phyloP scores from a whole-genome alignment of 2,113 vertebrate species.

The Urocitellus parryii region DNA sequence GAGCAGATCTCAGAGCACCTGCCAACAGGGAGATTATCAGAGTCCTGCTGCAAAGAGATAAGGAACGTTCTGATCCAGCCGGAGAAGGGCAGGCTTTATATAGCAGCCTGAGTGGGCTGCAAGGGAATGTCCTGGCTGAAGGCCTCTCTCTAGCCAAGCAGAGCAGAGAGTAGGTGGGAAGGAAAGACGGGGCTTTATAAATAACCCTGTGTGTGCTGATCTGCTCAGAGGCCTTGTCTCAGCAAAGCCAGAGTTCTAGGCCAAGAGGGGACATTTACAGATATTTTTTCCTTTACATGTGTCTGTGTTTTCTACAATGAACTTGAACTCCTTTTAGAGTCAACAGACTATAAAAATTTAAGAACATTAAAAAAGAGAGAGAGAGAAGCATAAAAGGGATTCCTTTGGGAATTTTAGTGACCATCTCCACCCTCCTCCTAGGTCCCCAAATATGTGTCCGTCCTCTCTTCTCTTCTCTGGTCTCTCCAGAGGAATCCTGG shows the following conservation, averaged over 20 bases:
- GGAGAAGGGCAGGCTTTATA: conserved; percentile 61
- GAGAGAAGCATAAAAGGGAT: not conserved
- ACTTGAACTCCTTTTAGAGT: conserved; percentile 28
- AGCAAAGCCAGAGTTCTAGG: not conserved
- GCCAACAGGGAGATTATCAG: conserved; percentile 57
- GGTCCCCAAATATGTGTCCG: too few species aligned
- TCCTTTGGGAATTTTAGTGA: not conserved
- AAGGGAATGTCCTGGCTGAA: conserved; percentile 75
- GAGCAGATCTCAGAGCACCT: not conserved
- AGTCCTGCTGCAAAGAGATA: conserved; percentile 71
- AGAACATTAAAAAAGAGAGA: not conserved
- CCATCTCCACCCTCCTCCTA: not conserved
- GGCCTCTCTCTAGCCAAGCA: conserved; percentile 15
- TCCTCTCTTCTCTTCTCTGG: not conserved
- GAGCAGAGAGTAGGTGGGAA: not conserved
- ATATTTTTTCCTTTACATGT: not conserved
- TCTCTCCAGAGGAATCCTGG: too few species aligned
- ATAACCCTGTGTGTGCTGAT: not conserved
- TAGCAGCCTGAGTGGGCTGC: conserved; percentile 67
- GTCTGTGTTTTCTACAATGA: not conserved
- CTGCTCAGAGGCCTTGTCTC: not conserved
- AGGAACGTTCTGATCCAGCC: conserved; percentile 57
- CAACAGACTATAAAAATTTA: not conserved
- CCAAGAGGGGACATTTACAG: not conserved
- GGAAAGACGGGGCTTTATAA: conserved; percentile 51